Percentiles rank a stretch among this genome's conserved stretches.
These are phyloP conservation scores for Seriola rivoliana DNA, from an alignment of 2,113 vertebrate genomes.

Conservation along the genomic window DNA sequence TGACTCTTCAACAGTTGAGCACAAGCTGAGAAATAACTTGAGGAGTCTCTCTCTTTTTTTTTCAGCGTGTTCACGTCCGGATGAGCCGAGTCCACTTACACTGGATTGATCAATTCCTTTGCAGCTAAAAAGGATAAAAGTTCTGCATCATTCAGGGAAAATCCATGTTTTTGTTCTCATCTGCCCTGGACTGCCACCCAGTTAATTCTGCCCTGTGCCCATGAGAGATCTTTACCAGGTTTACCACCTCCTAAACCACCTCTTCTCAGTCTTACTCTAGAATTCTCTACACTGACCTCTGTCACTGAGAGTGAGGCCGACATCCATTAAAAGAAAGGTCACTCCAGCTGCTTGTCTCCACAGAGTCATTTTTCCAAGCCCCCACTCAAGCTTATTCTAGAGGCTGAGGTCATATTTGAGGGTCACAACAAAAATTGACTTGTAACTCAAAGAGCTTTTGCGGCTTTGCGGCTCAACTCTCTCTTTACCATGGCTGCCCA, in stretches of 20 bases:
- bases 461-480: not conserved
- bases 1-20: not conserved
- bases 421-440: constrained; percentile 12
- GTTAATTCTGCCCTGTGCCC: not conserved
- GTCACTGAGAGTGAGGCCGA: not conserved
- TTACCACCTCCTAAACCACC: not conserved
- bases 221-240: constrained; percentile 7
- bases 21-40: constrained; percentile 10
- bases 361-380: constrained; percentile 12
- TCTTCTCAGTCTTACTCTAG: not conserved
- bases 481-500: not conserved
- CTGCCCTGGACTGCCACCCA: not conserved
- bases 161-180: not conserved
- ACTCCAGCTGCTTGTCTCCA: constrained; percentile 7
- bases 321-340: constrained; percentile 9
- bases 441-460: not conserved
- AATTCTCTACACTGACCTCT: not conserved
- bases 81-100: not conserved
- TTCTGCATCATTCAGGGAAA: constrained; percentile 7
- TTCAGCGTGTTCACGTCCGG: not conserved
- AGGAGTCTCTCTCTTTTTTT: constrained; percentile 10
- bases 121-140: not conserved
- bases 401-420: constrained; percentile 5
- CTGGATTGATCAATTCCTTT: not conserved
- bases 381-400: not conserved